Base-by-base conservation (phyloP, 2,113 vertebrate genomes). In the Oryzias javanicus region DNA sequence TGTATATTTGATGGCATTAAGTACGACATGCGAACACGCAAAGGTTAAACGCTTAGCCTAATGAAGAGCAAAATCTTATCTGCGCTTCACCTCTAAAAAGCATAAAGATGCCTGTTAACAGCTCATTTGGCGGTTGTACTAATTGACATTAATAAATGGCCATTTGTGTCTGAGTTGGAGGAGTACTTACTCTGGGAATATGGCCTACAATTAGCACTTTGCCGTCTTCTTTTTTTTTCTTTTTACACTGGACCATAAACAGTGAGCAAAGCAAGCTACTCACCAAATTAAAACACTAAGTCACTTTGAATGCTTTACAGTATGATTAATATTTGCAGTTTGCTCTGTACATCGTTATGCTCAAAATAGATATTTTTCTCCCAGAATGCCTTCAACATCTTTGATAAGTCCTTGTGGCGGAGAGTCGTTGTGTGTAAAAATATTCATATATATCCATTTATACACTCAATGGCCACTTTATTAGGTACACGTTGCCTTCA, bases 201-300 rank as follows among this genome's bases (percentile, higher is more conserved):
- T 65, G 79, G 73, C 79, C 77, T 65, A 27, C 74, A 67, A 80
- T 86, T 87, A 89, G 75, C 77, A 86, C 69, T 27, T 52, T 72
- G 67, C 74, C 61, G 63, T 76, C 63, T 68, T 44, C 55, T 27
- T 27, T 27, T 35, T 35, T 35, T 35, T 35, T 35, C 8, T 35
- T 55, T 71, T 79, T 77, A 85, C 18, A 68, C 60, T 62, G 52
- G 54, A 67, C 78, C 71, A 81, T 89, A 88, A 88, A 89, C 76
- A 58, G 57, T 60, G 49, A 20, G 49, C 64, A 73, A 19, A 22
- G 78, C 46, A 63, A 75, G 66, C 77, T 89, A 88, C 88, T 90
- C 87, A 86, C 80, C 76, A 85, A 88, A 91, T 90, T 90, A 89
- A 89, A 92, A 68, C 79, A 55, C 71, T 90, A 76, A 89, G 79